Evolutionary conservation across 92 coral and sea anemone species (phyloP), one percentile per base, ranked within the genome.

Genomic region (Actinostola sp.): DNA sequence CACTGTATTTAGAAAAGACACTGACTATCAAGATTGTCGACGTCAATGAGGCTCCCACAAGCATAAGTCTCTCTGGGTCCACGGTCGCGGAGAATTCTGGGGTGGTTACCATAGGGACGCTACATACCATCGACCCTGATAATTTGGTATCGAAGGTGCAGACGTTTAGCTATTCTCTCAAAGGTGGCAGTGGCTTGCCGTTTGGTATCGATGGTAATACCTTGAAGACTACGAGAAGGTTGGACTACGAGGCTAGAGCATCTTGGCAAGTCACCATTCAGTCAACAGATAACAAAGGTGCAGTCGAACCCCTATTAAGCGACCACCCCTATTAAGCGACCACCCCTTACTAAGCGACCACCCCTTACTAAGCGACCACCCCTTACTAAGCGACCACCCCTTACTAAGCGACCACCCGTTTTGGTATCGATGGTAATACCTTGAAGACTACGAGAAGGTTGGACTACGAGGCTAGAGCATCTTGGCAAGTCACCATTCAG

Each of bases 41-140:
- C 52, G 84, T 85, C 44, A 94, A 94, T 53, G 98, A 94, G 75
- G 81, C 80, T 43, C 98, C 98, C 0, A 78, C 88, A 1, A 81
- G 79, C 64, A 85, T 94, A 60, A 62, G 65, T 1, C 80, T 94
- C 15, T 76, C 91, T 2, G 88, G 70, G 9, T 78, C 79, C 26
- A 71, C 72, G 71, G 88, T 94, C 67, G 72, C 78, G 16, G 98
- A 94, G 77, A 94, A 94, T 66, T 53, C 79, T 35, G 92, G 88
- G 28, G 62, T 80, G 15, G 71, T 82, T 48, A 70, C 83, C 49
- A 85, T 94, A 28, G 98, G 97, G 21, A 58, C 39, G 53, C 53
- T 94, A 44, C 71, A 81, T 35, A 86, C 97, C 58, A 77, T 84
- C 48, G 98, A 94, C 70, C 98, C 98, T 0, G 98, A 94, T 83